Percentiles rank a stretch among this genome's conserved stretches.
Conservation (phyloP, 1,140 invertebrate genomes). For the Solenopsis invicta region DNA sequence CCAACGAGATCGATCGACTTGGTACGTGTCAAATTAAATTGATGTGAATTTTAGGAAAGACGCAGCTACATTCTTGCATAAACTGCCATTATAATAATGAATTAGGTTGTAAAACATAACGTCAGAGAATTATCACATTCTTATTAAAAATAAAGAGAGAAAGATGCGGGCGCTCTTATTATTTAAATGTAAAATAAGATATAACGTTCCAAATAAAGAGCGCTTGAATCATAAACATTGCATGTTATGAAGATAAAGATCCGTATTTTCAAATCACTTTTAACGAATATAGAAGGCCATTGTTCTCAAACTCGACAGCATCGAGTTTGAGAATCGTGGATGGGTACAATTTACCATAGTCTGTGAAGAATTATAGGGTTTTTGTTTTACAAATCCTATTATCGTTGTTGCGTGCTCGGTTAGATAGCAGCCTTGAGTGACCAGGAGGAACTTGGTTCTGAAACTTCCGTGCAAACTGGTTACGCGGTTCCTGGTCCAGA, state of each 20-base stretch:
- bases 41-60: slow-evolving; percentile 12
- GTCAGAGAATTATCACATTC: background rate
- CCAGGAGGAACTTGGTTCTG: slow-evolving; percentile 50
- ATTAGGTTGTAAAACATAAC: slow-evolving; percentile 56
- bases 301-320: background rate
- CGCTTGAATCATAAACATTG: background rate
- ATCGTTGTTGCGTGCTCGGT: slow-evolving; percentile 40
- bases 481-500: slow-evolving; percentile 66
- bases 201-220: background rate
- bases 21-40: slow-evolving; percentile 32
- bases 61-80: background rate
- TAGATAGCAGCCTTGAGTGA: slow-evolving; percentile 50
- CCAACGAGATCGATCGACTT: slow-evolving; percentile 47
- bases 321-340: background rate
- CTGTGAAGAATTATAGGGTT: slow-evolving; percentile 45
- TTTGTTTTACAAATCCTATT: slow-evolving; percentile 45
- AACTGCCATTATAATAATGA: slow-evolving; percentile 1
- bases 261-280: too few relatives aligned
- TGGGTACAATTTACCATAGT: background rate
- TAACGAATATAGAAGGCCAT: background rate
- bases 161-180: background rate
- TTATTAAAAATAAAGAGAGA: background rate
- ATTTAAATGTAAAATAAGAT: background rate
- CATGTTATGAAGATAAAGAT: background rate
- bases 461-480: slow-evolving; percentile 48